A percentile compares a stretch with the other conserved stretches of the same genome.
These are phyloP conservation scores for Ochropleura leucogaster DNA, from an alignment of 2,888 invertebrate genomes.

Conservation along the genomic window DNA sequence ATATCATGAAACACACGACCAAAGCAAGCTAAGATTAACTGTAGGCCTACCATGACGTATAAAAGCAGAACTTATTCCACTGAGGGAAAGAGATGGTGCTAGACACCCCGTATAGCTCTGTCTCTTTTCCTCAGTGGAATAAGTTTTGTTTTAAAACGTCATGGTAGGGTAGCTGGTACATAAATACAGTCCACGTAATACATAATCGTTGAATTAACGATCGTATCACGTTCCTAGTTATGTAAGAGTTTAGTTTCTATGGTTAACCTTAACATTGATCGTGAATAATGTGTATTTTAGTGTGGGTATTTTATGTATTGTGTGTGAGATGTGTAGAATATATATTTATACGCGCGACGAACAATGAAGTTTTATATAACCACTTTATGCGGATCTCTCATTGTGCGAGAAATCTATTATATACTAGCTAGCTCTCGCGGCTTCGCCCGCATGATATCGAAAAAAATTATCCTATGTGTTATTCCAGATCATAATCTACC, in stretches of 20 bases:
- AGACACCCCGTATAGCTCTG: too few species aligned
- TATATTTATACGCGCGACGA: background rate
- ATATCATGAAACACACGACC: background rate
- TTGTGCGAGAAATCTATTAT: background rate
- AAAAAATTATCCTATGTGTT: too few species aligned
- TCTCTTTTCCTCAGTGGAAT: too few species aligned
- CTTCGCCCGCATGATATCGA: too few species aligned
- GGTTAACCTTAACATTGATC: conserved; percentile 36
- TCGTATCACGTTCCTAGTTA: conserved; percentile 29
- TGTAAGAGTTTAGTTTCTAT: conserved; percentile 25
- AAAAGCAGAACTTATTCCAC: too few species aligned
- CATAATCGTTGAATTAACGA: conserved; percentile 18
- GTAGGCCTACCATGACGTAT: too few species aligned
- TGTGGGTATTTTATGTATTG: conserved; percentile 1
- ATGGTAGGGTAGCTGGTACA: too few species aligned
- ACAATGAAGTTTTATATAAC: background rate
- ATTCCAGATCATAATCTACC: too few species aligned
- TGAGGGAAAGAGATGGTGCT: too few species aligned
- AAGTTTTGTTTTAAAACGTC: too few species aligned
- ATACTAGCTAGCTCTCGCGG: too few species aligned
- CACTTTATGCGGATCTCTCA: background rate
- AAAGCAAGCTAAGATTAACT: background rate
- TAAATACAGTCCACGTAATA: conserved; percentile 26
- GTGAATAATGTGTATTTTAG: conserved; percentile 3
- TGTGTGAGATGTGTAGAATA: background rate